Evolutionary conservation across 2,797 vertebrate genomes (phyloP).

Genomic region (Crenichthys baileyi): DNA sequence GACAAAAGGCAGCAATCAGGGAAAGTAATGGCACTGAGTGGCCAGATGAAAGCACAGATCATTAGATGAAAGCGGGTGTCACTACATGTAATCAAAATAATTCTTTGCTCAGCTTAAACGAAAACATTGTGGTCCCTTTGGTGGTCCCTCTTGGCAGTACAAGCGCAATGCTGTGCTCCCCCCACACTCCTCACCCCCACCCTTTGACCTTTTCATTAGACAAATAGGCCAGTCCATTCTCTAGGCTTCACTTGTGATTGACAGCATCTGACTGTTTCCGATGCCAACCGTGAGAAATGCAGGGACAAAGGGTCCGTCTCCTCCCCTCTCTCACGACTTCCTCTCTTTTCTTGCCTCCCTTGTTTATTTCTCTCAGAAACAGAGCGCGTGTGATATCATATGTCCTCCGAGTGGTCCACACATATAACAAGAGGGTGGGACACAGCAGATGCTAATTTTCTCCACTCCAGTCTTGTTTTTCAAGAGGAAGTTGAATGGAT

Average conservation of each 20-base stretch:
- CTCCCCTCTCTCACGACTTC: constrained; percentile 57
- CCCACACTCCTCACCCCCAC: constrained; percentile 21
- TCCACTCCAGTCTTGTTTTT: constrained; percentile 65
- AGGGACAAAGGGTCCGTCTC: constrained; percentile 61
- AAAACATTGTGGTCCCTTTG: constrained; percentile 2
- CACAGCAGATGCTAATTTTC: constrained; percentile 73
- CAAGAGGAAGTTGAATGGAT: constrained; percentile 72
- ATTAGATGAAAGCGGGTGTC: not conserved
- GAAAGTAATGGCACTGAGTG: constrained; percentile 14
- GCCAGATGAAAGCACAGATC: constrained; percentile 16
- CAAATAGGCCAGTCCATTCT: constrained; percentile 70
- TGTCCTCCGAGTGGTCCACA: constrained; percentile 51
- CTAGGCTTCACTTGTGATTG: constrained; percentile 60
- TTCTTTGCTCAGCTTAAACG: constrained; percentile 4
- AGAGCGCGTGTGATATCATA: constrained; percentile 58
- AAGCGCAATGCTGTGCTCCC: constrained; percentile 35
- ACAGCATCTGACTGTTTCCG: constrained; percentile 72
- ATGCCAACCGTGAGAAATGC: constrained; percentile 67
- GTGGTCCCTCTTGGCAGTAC: constrained; percentile 7
- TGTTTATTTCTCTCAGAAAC: constrained; percentile 41
- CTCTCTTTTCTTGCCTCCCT: constrained; percentile 45
- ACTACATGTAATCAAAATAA: constrained; percentile 5
- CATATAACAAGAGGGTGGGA: constrained; percentile 49
- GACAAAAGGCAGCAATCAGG: constrained; percentile 23
- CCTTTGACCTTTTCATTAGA: constrained; percentile 68